These are phyloP conservation scores for Philotrypesis tridentata DNA, from an alignment of 1,140 invertebrate species.

Conservation along the genomic window DNA sequence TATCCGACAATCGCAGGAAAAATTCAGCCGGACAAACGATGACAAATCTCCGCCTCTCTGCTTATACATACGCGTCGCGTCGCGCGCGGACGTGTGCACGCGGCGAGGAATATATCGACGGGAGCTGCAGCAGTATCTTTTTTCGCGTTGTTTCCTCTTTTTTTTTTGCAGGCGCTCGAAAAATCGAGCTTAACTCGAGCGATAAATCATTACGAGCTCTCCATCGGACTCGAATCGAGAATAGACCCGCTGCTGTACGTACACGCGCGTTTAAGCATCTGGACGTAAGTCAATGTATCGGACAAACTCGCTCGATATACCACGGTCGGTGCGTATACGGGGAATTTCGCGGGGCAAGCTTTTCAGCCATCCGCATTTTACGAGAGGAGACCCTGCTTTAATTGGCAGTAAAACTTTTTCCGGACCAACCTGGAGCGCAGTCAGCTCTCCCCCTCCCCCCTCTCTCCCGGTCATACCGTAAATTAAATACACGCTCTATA, in stretches of 20 bases:
- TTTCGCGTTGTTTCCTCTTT: neutral
- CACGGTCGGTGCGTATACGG: neutral
- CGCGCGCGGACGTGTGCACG: too few species aligned
- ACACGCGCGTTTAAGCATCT: too few species aligned
- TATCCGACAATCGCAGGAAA: neutral
- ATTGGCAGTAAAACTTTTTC: conserved; percentile 46
- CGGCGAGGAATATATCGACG: neutral
- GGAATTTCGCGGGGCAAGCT: neutral
- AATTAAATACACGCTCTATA: neutral
- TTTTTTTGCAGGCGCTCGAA: too few species aligned
- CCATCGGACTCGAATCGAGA: neutral
- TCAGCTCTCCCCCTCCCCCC: too few species aligned
- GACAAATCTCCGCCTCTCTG: conserved; percentile 7
- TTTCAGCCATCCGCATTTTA: conserved; percentile 34
- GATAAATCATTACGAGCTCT: conserved; percentile 37
- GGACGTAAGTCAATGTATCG: neutral
- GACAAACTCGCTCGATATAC: neutral
- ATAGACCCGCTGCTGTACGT: too few species aligned
- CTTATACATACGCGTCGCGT: neutral
- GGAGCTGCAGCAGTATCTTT: neutral
- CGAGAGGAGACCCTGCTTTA: neutral
- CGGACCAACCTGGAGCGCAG: too few species aligned
- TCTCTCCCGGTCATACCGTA: too few species aligned
- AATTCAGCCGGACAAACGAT: conserved; percentile 6
- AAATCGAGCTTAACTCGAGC: conserved; percentile 2